Conservation (phyloP, 1,140 invertebrate species). For the Hydropsyche tenuis region DNA sequence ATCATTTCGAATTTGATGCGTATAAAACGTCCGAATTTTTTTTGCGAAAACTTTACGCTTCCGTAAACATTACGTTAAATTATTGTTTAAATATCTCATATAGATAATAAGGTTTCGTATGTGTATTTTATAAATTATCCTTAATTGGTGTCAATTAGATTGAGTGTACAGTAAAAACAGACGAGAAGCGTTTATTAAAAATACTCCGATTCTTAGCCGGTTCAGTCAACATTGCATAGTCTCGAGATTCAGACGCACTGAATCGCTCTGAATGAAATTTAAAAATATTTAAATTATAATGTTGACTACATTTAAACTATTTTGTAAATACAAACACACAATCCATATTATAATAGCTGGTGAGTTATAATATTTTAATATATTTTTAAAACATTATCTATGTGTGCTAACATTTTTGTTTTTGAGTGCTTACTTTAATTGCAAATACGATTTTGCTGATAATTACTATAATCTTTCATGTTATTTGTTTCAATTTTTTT, state of each 20-base stretch:
- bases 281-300: neutral
- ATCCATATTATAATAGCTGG: conserved; percentile 41
- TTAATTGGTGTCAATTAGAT: neutral
- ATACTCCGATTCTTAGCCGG: conserved; percentile 12
- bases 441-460: no score
- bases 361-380: conserved; percentile 41
- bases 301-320: conserved; percentile 1
- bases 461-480: neutral
- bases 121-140: no score
- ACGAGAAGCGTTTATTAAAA: neutral
- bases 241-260: neutral
- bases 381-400: no score
- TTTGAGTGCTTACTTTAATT: no score
- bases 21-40: no score
- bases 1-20: no score
- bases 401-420: no score
- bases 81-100: no score
- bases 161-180: conserved; percentile 15
- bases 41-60: no score
- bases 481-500: neutral
- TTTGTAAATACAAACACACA: conserved; percentile 42
- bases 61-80: no score
- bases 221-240: conserved; percentile 13
- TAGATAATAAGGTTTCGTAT: neutral
- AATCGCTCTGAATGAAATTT: neutral